Evolutionary conservation across 2,113 vertebrate genomes (phyloP).

Genomic region (Nyctibius bracteatus): DNA sequence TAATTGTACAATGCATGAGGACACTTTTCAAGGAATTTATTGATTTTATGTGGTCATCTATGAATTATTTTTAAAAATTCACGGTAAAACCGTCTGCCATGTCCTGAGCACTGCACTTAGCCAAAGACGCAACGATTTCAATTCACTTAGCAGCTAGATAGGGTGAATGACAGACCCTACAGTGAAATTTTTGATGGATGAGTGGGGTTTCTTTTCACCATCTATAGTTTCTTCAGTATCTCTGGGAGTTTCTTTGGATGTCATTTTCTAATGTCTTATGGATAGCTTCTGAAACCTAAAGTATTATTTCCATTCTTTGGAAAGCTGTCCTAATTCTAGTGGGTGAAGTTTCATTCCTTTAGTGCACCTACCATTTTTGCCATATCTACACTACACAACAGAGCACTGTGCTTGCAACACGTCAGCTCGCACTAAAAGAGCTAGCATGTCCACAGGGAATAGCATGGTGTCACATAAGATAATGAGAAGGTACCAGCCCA

Average conservation of each 20-base stretch:
- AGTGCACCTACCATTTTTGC: not conserved
- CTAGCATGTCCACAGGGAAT: not conserved
- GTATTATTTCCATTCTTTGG: not conserved
- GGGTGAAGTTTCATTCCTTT: not conserved
- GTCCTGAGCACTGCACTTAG: not conserved
- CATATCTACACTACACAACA: not conserved
- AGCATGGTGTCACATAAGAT: rapidly evolving
- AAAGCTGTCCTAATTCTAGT: not conserved
- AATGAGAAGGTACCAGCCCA: not conserved
- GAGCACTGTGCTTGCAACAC: not conserved
- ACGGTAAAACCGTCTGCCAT: not conserved
- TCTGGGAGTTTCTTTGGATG: not conserved
- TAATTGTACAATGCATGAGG: not conserved
- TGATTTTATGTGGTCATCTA: not conserved
- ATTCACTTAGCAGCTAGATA: not conserved
- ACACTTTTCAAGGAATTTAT: not conserved
- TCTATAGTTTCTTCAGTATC: not conserved
- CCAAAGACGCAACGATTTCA: not conserved
- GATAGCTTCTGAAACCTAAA: not conserved
- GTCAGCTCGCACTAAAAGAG: not conserved
- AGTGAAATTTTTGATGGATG: not conserved
- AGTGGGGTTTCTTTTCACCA: not conserved
- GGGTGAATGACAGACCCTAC: not conserved
- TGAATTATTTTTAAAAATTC: not conserved
- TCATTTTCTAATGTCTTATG: not conserved